Percentiles rank a stretch among this genome's conserved stretches.
phyloP scores from a whole-genome alignment of 2,888 invertebrate genomes.

The Sceliomorpha sp. region DNA sequence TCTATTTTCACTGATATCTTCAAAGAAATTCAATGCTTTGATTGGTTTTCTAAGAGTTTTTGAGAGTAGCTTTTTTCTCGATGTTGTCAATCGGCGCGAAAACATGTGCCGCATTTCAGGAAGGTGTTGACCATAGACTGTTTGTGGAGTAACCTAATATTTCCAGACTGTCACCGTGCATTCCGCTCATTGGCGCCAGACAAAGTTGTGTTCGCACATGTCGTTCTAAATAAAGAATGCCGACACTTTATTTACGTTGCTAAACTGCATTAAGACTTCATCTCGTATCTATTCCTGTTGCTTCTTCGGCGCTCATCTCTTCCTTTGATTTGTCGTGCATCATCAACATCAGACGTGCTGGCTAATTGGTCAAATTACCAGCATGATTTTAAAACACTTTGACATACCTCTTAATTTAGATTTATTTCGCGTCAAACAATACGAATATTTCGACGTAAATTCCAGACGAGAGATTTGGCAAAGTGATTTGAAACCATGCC shows the following conservation, averaged over 20 bases:
- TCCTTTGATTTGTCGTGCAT: neutral
- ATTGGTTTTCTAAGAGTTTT: conserved; percentile 46
- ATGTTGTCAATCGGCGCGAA: conserved; percentile 48
- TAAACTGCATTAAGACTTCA: conserved; percentile 10
- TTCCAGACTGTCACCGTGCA: conserved; percentile 66
- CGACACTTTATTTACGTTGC: conserved; percentile 35
- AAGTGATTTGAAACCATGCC: no score
- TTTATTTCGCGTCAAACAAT: no score
- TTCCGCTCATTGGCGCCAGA: conserved; percentile 73
- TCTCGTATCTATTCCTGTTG: conserved; percentile 18
- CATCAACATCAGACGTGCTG: neutral
- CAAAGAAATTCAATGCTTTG: conserved; percentile 35
- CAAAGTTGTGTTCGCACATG: conserved; percentile 68
- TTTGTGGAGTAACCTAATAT: conserved; percentile 79
- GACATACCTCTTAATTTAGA: no score
- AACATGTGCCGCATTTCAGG: conserved; percentile 73
- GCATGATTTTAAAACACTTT: no score
- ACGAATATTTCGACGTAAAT: no score
- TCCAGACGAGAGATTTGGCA: no score
- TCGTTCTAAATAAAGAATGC: conserved; percentile 68
- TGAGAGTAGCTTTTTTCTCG: conserved; percentile 46
- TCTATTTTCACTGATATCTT: no score
- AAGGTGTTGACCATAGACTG: conserved; percentile 77
- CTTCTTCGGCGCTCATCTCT: neutral
- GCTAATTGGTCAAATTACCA: no score